Evolutionary conservation across 2,797 vertebrate species (phyloP).

Genomic region (Thripadectes ignobilis): DNA sequence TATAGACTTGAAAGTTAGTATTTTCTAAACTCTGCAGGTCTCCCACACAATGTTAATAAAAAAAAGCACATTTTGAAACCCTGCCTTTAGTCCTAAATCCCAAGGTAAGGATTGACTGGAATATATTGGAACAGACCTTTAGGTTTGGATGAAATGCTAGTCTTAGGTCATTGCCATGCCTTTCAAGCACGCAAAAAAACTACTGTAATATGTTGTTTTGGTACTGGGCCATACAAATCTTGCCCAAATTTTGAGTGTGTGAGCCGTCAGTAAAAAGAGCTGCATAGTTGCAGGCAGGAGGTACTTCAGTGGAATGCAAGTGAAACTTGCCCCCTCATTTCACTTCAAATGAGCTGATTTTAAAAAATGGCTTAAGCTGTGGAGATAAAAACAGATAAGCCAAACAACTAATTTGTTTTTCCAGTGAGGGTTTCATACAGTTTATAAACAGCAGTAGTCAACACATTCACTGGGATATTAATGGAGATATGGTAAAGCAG

Average conservation of each 20-base stretch:
- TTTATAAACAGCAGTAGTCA: constrained; percentile 15
- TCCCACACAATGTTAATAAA: constrained; percentile 10
- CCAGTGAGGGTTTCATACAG: not conserved
- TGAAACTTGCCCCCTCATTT: not conserved
- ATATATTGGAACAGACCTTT: constrained; percentile 52
- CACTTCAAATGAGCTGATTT: constrained; percentile 27
- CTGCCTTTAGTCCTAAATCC: constrained; percentile 45
- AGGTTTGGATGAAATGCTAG: constrained; percentile 30
- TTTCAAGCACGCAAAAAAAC: constrained; percentile 2
- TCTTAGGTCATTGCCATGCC: constrained; percentile 13
- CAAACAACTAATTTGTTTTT: constrained; percentile 16
- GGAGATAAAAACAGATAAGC: constrained; percentile 8
- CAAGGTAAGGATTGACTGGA: constrained; percentile 65
- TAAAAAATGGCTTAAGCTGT: not conserved
- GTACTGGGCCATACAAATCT: not conserved
- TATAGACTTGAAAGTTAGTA: not conserved
- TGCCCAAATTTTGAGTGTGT: not conserved
- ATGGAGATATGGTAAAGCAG: not conserved
- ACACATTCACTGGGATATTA: not conserved
- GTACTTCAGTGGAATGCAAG: not conserved
- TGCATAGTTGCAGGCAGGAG: not conserved
- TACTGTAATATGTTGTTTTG: constrained; percentile 50
- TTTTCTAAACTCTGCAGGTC: not conserved
- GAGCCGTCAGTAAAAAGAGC: not conserved
- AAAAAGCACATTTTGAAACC: constrained; percentile 36